Percentiles rank a stretch among this genome's conserved stretches.
Evolutionary conservation across 2,797 vertebrate species (phyloP).

Genomic region (Paramormyrops hopkinsi): DNA sequence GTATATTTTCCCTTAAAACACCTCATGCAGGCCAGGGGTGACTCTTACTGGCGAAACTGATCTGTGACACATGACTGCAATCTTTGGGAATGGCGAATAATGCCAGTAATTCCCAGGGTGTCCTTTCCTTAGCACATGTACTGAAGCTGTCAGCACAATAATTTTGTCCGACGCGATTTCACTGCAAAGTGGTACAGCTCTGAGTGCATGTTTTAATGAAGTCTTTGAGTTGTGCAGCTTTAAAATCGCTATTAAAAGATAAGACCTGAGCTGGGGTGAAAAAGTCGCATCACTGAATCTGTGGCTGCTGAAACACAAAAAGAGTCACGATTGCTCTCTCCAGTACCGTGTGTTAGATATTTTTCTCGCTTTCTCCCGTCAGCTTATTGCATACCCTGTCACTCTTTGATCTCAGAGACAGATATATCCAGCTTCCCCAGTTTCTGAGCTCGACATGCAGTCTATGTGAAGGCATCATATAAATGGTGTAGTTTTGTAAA

Average conservation of each 20-base stretch:
- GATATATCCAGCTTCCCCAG: neutral
- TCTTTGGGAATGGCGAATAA: neutral
- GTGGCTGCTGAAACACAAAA: neutral
- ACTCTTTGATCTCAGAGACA: neutral
- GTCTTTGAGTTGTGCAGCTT: neutral
- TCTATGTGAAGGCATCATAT: neutral
- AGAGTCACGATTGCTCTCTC: neutral
- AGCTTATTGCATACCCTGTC: conserved; percentile 9
- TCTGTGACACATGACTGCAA: neutral
- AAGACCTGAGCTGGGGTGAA: neutral
- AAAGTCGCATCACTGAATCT: neutral
- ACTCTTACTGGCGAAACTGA: neutral
- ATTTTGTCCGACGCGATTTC: neutral
- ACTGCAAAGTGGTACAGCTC: neutral
- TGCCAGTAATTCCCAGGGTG: neutral
- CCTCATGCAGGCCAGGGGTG: neutral
- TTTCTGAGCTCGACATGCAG: neutral
- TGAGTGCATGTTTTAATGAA: neutral
- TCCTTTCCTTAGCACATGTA: neutral
- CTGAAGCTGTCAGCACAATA: neutral
- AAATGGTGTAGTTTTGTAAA: neutral
- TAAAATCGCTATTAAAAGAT: neutral
- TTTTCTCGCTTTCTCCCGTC: neutral
- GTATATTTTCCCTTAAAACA: neutral
- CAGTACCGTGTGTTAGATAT: neutral